phyloP scores from a whole-genome alignment of 2,888 invertebrate genomes.

The Caenorhabditis wallacei region DNA sequence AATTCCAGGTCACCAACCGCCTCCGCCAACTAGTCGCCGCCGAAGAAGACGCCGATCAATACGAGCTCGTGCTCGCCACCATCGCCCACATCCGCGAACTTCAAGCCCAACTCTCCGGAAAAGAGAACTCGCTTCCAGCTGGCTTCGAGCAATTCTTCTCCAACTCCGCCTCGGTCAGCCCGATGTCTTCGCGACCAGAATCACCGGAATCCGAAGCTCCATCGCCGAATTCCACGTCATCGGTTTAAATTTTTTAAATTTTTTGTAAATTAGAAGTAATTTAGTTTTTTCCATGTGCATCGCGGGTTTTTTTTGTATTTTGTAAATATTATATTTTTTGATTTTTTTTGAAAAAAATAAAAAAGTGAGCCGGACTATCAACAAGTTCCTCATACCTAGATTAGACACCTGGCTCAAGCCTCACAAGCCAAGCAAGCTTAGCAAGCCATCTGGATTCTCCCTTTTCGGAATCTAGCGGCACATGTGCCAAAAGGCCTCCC shows the following conservation, averaged over 20 bases:
- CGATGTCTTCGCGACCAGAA: conserved; percentile 43
- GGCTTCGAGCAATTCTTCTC: conserved; percentile 63
- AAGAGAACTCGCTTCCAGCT: conserved; percentile 65
- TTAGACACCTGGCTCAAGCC: conserved; percentile 11
- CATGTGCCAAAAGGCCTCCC: conserved; percentile 27
- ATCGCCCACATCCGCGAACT: conserved; percentile 73
- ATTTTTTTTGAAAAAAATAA: background rate
- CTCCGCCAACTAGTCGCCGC: conserved; percentile 69
- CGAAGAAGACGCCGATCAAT: conserved; percentile 65
- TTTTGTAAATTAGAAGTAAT: background rate
- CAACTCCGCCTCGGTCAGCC: conserved; percentile 40
- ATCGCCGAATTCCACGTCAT: conserved; percentile 23
- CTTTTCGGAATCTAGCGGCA: conserved; percentile 27
- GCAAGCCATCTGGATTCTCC: conserved; percentile 20
- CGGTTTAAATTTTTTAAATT: background rate
- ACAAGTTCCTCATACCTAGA: background rate
- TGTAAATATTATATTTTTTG: conserved; percentile 6
- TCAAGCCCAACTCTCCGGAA: conserved; percentile 64
- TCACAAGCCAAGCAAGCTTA: no score
- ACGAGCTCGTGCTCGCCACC: conserved; percentile 69
- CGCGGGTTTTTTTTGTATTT: background rate
- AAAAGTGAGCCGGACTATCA: no score
- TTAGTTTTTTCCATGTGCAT: background rate
- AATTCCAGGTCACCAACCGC: conserved; percentile 69
- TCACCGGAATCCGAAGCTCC: conserved; percentile 39